Evolutionary conservation across 1,140 invertebrate genomes (phyloP), one percentile per base, ranked within the genome.

Genomic region (Venturia canescens): DNA sequence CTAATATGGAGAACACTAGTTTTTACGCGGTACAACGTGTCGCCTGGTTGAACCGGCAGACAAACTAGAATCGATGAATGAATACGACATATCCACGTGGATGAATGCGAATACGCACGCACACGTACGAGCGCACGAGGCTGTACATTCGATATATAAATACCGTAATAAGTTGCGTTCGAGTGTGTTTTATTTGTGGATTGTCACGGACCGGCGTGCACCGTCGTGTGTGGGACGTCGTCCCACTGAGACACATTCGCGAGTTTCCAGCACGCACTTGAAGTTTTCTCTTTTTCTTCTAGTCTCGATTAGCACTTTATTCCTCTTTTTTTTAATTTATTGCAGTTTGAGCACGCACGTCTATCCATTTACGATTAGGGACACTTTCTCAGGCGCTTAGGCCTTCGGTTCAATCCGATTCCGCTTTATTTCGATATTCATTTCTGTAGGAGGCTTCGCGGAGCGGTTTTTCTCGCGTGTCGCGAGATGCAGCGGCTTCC

Each of bases 21-120:
- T 88, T 87, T 87, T 84, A 78, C 27, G 26, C 66, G 79, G 23
- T 60, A 60, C 57, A n/a, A 38, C 5, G 27, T 34, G 69, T 71
- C 69, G 31, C 27, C 69, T 31, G 34, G 11, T 21, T 6, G 4
- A 44, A 71, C 31, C 11, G 69, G 27, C 31, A 69, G 75, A 82
- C 72, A 75, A 75, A 75, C 72, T 76, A 72, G 69, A 83, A 83
- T 87, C 82, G 82, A 86, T 87, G 86, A 88, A 86, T 86, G 83
- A 84, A 84, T 76, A 80, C 48, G 74, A 67, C 44, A 60, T 18
- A 67, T 26, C 26, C 26, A 60, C 57, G 26, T 60, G 31, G n/a
- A 50, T n/a, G n/a, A n/a, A n/a, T n/a, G n/a, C n/a, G 9, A 31
- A 57, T 57, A 60, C 57, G 48, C 57, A 57, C 26, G 34, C 48